A percentile compares a stretch with the other conserved stretches of the same genome.
Conservation (phyloP, 1,140 invertebrate species). For the Lycorma delicatula region DNA sequence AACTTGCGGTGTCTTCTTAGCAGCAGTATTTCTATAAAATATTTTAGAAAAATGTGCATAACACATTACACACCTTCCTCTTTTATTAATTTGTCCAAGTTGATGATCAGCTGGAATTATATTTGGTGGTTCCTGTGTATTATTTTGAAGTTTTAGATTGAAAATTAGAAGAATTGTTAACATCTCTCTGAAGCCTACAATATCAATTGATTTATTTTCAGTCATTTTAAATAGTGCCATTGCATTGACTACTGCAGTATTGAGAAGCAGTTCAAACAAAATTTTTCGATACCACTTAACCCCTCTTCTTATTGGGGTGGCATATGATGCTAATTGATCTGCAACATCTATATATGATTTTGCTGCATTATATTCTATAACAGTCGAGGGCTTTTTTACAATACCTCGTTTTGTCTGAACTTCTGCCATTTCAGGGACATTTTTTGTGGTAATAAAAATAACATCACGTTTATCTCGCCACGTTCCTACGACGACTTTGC, state of each 20-base stretch:
- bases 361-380: background rate
- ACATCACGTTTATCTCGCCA: background rate
- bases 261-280: background rate
- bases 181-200: background rate
- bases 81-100: no score
- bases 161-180: no score
- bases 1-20: no score
- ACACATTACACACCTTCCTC: no score
- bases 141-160: no score
- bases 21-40: no score
- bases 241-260: background rate
- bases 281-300: background rate
- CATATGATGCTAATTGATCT: constrained; percentile 19
- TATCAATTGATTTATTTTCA: background rate
- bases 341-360: background rate
- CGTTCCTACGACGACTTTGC: background rate
- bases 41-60: no score
- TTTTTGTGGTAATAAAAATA: background rate
- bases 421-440: constrained; percentile 3
- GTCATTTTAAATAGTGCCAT: background rate
- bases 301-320: background rate
- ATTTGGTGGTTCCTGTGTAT: no score
- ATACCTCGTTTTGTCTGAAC: background rate
- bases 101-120: no score
- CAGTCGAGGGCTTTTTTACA: background rate